Percentiles rank a stretch among this genome's conserved stretches.
Conservation (phyloP, 1,140 invertebrate genomes). For the Bombus waltoni region DNA sequence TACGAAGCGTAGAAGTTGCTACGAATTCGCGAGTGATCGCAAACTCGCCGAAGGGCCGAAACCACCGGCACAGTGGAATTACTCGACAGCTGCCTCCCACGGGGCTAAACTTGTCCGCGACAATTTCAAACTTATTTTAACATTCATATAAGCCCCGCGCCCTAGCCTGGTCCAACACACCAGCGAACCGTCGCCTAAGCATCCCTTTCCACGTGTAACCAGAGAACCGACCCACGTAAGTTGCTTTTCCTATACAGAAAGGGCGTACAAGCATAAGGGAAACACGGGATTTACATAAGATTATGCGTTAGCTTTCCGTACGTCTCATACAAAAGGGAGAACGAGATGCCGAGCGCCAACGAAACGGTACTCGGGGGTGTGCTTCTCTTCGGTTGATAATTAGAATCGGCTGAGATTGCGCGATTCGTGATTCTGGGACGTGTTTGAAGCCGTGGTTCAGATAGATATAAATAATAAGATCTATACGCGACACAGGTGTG, state of each 20-base stretch:
- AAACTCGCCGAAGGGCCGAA: slow-evolving; percentile 78
- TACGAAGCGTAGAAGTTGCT: slow-evolving; percentile 47
- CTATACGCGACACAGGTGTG: too few relatives aligned
- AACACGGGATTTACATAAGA: slow-evolving; percentile 79
- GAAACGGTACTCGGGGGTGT: slow-evolving; percentile 72
- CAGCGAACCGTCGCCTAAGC: slow-evolving; percentile 57
- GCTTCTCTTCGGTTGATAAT: slow-evolving; percentile 74
- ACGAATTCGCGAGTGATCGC: slow-evolving; percentile 63
- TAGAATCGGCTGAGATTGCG: slow-evolving; percentile 70
- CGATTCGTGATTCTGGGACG: slow-evolving; percentile 14
- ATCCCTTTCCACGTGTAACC: slow-evolving; percentile 70
- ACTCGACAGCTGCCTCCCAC: slow-evolving; percentile 79
- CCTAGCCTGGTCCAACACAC: slow-evolving; percentile 52
- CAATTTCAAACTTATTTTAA: slow-evolving; percentile 84
- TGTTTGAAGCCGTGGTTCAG: too few relatives aligned
- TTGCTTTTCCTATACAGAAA: slow-evolving; percentile 58
- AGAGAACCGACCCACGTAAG: slow-evolving; percentile 66
- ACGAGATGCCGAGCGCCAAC: slow-evolving; percentile 37
- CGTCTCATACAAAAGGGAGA: slow-evolving; percentile 63
- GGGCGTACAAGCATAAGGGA: slow-evolving; percentile 74
- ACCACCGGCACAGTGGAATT: slow-evolving; percentile 80
- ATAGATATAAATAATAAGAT: too few relatives aligned
- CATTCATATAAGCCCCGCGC: slow-evolving; percentile 82
- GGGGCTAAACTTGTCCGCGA: slow-evolving; percentile 82
- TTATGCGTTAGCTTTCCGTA: slow-evolving; percentile 72